These are phyloP conservation scores for Penaeus vannamei DNA, from an alignment of 1,140 invertebrate species.

Conservation along the genomic window DNA sequence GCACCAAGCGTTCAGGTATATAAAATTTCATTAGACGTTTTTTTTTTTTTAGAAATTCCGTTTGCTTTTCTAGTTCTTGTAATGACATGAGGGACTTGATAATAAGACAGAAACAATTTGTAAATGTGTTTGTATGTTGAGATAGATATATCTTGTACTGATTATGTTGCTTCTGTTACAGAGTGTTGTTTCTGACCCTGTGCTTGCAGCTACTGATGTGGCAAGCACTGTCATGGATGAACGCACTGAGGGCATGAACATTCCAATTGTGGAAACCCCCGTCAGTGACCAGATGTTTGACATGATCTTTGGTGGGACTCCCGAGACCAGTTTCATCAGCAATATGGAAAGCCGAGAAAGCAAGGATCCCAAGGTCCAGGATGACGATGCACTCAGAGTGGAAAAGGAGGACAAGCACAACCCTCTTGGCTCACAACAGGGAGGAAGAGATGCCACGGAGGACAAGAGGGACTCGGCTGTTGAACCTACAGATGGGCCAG, in stretches of 20 bases:
- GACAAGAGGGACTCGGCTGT: neutral
- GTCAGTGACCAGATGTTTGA: conserved; percentile 65
- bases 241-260: conserved; percentile 29
- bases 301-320: conserved; percentile 63
- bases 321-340: conserved; percentile 65
- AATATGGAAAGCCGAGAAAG: conserved; percentile 48
- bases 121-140: no score
- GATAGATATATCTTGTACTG: no score
- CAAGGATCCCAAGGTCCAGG: neutral
- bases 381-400: neutral
- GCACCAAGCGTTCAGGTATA: conserved; percentile 78
- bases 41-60: no score
- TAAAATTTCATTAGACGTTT: no score
- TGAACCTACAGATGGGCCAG: neutral
- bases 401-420: neutral
- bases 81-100: no score
- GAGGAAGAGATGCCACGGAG: neutral
- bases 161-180: neutral
- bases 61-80: no score
- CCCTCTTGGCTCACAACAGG: neutral
- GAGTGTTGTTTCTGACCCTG: conserved; percentile 48
- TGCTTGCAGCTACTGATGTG: conserved; percentile 64
- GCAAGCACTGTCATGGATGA: conserved; percentile 62
- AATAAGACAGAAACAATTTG: no score
- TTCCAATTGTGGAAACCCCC: conserved; percentile 45